A percentile compares a stretch with the other conserved stretches of the same genome.
Conservation (phyloP, 2,113 vertebrate species). For the Pseudorasbora parva region DNA sequence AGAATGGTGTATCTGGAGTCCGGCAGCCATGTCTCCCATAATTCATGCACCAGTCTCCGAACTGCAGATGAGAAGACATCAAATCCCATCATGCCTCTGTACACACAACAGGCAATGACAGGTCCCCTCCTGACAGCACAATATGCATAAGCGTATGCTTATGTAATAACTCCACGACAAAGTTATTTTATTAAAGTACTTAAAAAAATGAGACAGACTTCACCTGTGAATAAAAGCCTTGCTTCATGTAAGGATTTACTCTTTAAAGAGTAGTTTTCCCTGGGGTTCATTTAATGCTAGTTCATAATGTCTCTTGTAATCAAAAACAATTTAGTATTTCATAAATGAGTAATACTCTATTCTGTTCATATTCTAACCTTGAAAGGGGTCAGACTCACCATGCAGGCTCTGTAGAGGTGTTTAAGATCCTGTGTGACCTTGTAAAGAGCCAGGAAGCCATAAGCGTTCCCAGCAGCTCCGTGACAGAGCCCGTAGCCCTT, state of each 20-base stretch:
- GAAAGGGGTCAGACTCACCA: slow-evolving; percentile 72
- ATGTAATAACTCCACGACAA: not conserved
- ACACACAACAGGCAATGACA: slow-evolving; percentile 2
- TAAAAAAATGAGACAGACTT: not conserved
- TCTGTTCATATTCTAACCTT: not conserved
- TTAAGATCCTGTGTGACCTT: slow-evolving; percentile 85
- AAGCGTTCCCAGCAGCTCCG: slow-evolving; percentile 91
- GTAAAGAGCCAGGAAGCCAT: slow-evolving; percentile 88
- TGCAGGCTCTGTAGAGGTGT: slow-evolving; percentile 93
- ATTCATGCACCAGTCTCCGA: slow-evolving; percentile 98
- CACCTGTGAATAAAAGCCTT: not conserved
- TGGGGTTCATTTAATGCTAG: not conserved
- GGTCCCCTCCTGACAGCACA: not conserved
- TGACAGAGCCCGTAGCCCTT: slow-evolving; percentile 97
- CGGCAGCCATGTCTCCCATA: slow-evolving; percentile 93
- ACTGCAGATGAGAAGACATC: slow-evolving; percentile 74
- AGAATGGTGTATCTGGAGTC: slow-evolving; percentile 93
- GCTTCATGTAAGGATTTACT: not conserved
- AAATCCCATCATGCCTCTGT: slow-evolving; percentile 27
- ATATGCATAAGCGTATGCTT: not conserved
- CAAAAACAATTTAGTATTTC: not conserved
- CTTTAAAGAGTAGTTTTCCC: not conserved
- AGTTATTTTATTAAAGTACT: not conserved
- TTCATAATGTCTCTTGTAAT: not conserved
- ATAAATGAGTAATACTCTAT: no score